Evolutionary conservation across 2,113 vertebrate genomes (phyloP).

Genomic region (Bufo gargarizans): DNA sequence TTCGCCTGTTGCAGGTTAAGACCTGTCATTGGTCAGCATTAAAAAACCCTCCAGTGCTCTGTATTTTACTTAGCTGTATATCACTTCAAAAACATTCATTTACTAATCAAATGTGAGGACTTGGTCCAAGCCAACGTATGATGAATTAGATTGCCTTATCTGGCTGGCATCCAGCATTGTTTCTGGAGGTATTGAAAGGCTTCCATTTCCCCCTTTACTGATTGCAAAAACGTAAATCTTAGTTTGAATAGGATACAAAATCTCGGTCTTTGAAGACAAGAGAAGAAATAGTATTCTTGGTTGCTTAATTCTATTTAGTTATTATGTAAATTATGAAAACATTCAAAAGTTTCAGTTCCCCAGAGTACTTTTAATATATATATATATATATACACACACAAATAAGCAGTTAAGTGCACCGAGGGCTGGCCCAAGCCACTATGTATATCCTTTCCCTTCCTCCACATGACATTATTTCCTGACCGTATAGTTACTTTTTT

Average conservation of each 20-base stretch:
- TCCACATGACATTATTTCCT: no score
- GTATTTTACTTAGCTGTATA: conserved; percentile 33
- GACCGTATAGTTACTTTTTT: no score
- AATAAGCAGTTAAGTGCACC: no score
- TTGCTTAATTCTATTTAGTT: no score
- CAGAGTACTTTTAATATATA: no score
- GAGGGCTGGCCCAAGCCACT: no score
- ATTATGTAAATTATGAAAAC: no score
- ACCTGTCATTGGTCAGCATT: conserved; percentile 26
- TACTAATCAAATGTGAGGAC: conserved; percentile 1
- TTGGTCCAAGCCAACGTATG: not conserved
- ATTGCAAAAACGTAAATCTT: conserved; percentile 13
- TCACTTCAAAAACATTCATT: conserved; percentile 31
- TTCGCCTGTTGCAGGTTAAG: conserved; percentile 7
- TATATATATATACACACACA: no score
- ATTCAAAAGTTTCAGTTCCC: no score
- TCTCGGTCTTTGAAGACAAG: not conserved
- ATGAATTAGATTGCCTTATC: not conserved
- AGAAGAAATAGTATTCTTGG: not conserved
- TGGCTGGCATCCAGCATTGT: conserved; percentile 51
- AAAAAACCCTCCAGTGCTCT: not conserved
- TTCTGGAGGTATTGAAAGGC: conserved; percentile 7
- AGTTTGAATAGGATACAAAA: not conserved
- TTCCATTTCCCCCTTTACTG: conserved; percentile 31
- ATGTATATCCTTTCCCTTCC: no score